Percentiles rank a stretch among this genome's conserved stretches.
Conservation (phyloP, 2,797 vertebrate genomes). For the Sebastes variabilis region DNA sequence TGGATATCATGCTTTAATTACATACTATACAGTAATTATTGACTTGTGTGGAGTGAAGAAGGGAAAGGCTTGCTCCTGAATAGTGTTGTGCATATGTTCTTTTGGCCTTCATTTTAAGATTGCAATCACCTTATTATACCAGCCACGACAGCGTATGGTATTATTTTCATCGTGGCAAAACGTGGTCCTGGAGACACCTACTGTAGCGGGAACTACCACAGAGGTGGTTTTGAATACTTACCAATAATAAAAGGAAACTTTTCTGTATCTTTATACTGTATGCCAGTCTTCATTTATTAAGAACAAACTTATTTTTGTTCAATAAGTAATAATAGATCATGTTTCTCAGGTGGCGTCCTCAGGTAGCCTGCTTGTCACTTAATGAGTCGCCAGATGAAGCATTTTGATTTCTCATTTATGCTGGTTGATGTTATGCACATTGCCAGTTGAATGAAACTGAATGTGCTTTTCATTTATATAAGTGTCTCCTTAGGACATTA, state of each 20-base stretch:
- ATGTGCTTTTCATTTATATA: neutral
- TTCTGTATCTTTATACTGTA: too few species aligned
- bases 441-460: neutral
- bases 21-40: too few species aligned
- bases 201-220: too few species aligned
- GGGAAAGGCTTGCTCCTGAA: neutral
- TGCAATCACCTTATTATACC: neutral
- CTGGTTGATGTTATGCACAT: neutral
- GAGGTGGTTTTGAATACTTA: too few species aligned
- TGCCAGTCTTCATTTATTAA: too few species aligned
- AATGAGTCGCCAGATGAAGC: neutral
- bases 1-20: too few species aligned
- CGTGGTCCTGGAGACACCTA: too few species aligned
- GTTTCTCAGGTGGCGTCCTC: neutral
- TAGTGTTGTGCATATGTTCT: neutral
- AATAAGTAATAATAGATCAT: neutral
- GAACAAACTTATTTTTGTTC: too few species aligned
- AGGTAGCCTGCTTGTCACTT: neutral
- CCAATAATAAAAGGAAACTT: too few species aligned
- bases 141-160: neutral
- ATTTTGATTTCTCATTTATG: neutral
- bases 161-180: neutral
- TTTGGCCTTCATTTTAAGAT: neutral
- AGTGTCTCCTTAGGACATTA: too few species aligned
- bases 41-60: too few species aligned